Evolutionary conservation across 2,797 vertebrate species (phyloP).

Genomic region (Syngnathus acus): DNA sequence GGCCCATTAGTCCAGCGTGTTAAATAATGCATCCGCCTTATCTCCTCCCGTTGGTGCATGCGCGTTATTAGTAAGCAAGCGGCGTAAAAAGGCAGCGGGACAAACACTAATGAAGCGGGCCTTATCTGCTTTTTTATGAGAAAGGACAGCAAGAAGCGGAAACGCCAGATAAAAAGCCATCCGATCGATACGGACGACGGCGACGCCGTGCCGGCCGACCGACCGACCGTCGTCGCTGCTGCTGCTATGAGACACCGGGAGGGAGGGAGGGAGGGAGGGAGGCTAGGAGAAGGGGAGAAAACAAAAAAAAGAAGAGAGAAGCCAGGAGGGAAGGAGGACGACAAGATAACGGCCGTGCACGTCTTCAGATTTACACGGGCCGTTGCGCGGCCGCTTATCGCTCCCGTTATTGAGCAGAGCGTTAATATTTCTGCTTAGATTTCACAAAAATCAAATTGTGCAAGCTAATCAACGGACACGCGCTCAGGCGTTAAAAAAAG

Average conservation of each 20-base stretch:
- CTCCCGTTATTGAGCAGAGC: conserved; percentile 70
- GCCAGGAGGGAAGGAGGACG: conserved; percentile 24
- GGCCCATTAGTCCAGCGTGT: conserved; percentile 71
- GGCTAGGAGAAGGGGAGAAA: background rate
- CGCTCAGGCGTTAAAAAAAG: conserved; percentile 28
- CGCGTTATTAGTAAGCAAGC: conserved; percentile 70
- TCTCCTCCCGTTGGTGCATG: conserved; percentile 5
- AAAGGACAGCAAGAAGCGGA: conserved; percentile 57
- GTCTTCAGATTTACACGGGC: conserved; percentile 73
- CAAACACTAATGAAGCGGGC: conserved; percentile 61
- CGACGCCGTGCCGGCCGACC: background rate
- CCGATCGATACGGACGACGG: conserved; percentile 28
- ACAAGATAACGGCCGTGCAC: conserved; percentile 54
- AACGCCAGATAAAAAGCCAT: conserved; percentile 59
- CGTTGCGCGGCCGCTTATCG: conserved; percentile 67
- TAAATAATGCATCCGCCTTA: conserved; percentile 75
- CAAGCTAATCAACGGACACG: conserved; percentile 62
- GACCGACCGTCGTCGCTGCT: conserved; percentile 3
- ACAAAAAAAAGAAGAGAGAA: conserved; percentile 9
- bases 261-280: conserved; percentile 6
- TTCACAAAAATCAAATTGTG: conserved; percentile 71
- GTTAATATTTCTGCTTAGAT: conserved; percentile 78
- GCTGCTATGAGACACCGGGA: conserved; percentile 52
- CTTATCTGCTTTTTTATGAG: conserved; percentile 58
- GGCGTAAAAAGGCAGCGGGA: conserved; percentile 58